Base-by-base conservation (phyloP, 92 coral and sea anemone species). In the Isaurus tuberculatus region DNA sequence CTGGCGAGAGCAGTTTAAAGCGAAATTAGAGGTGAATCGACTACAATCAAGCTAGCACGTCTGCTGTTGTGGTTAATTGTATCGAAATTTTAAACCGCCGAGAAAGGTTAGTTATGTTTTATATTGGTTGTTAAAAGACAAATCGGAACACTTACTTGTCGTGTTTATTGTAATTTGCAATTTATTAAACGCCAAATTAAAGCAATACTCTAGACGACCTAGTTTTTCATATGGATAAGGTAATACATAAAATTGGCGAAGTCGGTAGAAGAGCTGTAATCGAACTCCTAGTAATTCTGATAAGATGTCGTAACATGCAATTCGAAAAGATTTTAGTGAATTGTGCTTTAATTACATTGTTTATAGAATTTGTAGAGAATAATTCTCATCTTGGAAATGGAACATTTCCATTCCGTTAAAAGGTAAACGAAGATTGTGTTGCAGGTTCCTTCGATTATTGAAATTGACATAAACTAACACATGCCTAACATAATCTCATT, bases 81-180 rank as follows among this genome's bases (percentile, higher is more conserved):
- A 55, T 27, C 70, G 19, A 30, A 65, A 65, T 3, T 65, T 30
- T 40, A 6, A 31, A 65, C 71, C 71, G 71, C 71, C 27, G 28
- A 60, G 17, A 20, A 65, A 65, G 71, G 71, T 65, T 65, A 65
- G 71, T 65, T 10, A 65, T 30, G 28, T 65, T 65, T 65, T 65
- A 16, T 28, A 30, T 30, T 28, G n/a, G 71, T 6, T 8, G 7
- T 40, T 40, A 40, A 2, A 40, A 0, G 46, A 40, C 7, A 40
- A 40, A 28, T 9, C 2, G 14, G 23, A 63, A 8, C 33, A 22
- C 15, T 65, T 28, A 9, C 28, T 30, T 11, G 64, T 28, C 42
- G 27, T 30, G 42, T 36, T 17, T 9, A 15, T 65, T 65, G 20
- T 1, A 14, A n/a, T 28, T 28, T 30, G 34, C 23, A 30, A 6